These are phyloP conservation scores for Melanogrammus aeglefinus DNA, from an alignment of 2,797 vertebrate genomes.

Conservation along the genomic window DNA sequence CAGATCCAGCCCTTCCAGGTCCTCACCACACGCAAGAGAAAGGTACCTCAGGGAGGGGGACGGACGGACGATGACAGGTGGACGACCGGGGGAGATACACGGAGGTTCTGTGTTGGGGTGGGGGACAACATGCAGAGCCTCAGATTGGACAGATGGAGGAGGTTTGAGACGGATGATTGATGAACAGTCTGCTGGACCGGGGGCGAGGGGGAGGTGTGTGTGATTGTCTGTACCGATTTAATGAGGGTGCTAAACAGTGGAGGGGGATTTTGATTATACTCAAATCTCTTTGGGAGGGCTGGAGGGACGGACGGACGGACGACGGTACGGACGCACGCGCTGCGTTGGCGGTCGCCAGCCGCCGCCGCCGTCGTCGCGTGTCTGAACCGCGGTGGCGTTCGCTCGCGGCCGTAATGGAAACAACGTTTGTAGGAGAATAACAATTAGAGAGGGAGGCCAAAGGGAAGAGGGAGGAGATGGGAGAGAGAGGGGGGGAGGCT, in stretches of 20 bases:
- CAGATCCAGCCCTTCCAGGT: conserved; percentile 93
- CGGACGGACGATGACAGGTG: background rate
- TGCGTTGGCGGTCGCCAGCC: no score
- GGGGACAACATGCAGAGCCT: background rate
- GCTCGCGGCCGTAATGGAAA: no score
- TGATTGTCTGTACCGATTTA: background rate
- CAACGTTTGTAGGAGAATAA: background rate
- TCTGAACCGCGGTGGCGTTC: background rate
- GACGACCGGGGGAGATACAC: background rate
- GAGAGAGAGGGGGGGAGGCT: no score
- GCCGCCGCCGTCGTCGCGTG: no score
- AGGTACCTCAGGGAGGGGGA: conserved; percentile 66
- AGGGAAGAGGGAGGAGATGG: background rate
- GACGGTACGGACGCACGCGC: background rate
- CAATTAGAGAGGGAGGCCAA: background rate
- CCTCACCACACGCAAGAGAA: conserved; percentile 88
- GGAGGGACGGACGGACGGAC: no score
- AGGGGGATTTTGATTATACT: background rate
- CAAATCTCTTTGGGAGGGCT: no score
- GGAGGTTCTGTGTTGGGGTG: background rate
- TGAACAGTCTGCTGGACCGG: conserved; percentile 21
- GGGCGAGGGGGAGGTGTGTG: conserved; percentile 11
- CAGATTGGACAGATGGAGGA: conserved; percentile 10
- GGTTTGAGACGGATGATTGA: conserved; percentile 15
- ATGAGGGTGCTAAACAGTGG: no score